These are phyloP conservation scores for Heptranchias perlo DNA, from an alignment of 2,113 vertebrate genomes.

Conservation along the genomic window DNA sequence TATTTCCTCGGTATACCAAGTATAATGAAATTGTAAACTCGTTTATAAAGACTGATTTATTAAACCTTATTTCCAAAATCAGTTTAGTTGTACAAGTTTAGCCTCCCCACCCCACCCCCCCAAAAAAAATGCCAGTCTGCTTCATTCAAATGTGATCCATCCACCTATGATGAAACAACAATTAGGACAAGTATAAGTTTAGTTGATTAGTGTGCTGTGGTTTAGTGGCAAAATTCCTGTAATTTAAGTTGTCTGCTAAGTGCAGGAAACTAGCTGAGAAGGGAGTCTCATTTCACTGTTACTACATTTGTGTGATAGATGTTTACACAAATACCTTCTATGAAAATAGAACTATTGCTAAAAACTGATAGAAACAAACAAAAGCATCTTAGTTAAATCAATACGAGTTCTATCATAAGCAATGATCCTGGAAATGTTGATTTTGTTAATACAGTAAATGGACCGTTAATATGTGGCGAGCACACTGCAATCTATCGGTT, in stretches of 20 bases:
- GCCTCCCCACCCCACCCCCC: neutral
- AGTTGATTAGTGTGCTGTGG: neutral
- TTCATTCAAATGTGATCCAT: neutral
- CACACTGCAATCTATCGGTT: neutral
- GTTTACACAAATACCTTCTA: neutral
- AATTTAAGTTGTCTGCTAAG: neutral
- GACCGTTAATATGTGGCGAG: neutral
- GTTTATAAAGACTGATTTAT: neutral
- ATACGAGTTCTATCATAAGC: neutral
- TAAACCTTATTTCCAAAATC: neutral
- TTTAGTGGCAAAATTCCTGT: neutral
- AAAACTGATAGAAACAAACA: neutral
- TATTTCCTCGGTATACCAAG: neutral
- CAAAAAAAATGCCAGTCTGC: neutral
- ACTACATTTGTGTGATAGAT: neutral
- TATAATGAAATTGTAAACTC: slow-evolving; percentile 23
- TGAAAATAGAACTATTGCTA: neutral
- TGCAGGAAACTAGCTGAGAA: neutral
- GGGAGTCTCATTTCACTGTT: neutral
- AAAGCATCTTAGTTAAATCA: neutral
- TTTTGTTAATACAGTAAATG: neutral
- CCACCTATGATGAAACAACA: too few relatives aligned
- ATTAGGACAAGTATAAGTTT: too few relatives aligned
- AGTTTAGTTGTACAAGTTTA: neutral
- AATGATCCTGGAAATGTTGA: neutral